phyloP scores from a whole-genome alignment of 1,140 invertebrate species.

The Drosophila micromelanica region DNA sequence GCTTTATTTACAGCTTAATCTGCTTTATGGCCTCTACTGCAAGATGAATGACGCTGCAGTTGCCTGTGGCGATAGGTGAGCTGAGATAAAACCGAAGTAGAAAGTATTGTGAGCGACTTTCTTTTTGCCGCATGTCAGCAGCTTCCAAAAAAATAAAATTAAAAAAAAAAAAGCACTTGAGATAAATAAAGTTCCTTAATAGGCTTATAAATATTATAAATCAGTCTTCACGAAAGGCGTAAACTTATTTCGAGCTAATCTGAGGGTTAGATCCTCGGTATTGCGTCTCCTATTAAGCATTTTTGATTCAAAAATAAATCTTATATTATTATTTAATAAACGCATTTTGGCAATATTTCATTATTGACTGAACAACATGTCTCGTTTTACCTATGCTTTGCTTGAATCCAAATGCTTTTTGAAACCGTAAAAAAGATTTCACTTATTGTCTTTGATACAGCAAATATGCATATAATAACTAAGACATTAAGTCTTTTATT shows the following conservation, averaged over 20 bases:
- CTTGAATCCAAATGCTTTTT: background rate
- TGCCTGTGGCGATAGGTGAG: slow-evolving; percentile 57
- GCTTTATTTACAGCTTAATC: slow-evolving; percentile 76
- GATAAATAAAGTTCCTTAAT: slow-evolving; percentile 16
- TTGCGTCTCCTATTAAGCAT: background rate
- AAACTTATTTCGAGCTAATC: background rate
- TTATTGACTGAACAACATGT: background rate
- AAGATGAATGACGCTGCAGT: slow-evolving; percentile 70
- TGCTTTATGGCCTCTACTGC: slow-evolving; percentile 44
- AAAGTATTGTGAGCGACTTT: slow-evolving; percentile 70
- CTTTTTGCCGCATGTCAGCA: slow-evolving; percentile 48
- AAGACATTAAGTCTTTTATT: slow-evolving; percentile 11
- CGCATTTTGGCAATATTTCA: background rate
- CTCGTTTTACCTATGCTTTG: background rate
- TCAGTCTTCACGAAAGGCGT: slow-evolving; percentile 11
- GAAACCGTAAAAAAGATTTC: slow-evolving; percentile 4
- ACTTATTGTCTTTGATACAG: background rate
- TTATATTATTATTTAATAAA: background rate
- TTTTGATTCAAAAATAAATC: background rate
- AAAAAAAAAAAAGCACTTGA: background rate
- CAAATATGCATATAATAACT: slow-evolving; percentile 4
- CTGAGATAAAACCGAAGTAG: slow-evolving; percentile 47
- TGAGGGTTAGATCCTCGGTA: background rate
- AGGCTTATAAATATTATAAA: slow-evolving; percentile 25
- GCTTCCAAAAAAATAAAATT: slow-evolving; percentile 18